Evolutionary conservation across 1,140 invertebrate genomes (phyloP), one percentile per base, ranked within the genome.

Genomic region (Pissodes strobi): DNA sequence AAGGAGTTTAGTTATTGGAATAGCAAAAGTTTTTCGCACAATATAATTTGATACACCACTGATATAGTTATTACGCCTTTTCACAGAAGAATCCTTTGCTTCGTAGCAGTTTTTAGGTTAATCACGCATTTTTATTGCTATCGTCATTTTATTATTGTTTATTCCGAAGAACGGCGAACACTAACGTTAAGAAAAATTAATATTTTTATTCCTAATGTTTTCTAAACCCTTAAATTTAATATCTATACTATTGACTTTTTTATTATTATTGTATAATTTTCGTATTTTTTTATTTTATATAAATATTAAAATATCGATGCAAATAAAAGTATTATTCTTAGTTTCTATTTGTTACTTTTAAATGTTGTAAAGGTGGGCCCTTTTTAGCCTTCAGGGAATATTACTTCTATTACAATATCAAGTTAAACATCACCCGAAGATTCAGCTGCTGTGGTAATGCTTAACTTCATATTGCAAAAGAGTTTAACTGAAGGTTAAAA

Each of bases 291-390:
- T 21, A 53, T 53, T 53, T 53, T 53, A 38, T 53, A 53, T 53
- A 22, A 37, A 53, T 39, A 38, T 23, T 53, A 17, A 21, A 41
- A 41, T 41, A 38, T 53, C 3, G 18, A 53, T n/a, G 15, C 17
- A 38, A 34, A 15, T 21, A 38, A 38, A 53, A 53, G 51, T 53
- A 53, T 53, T 53, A 53, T 39, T 18, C 37, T 53, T 38, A 39
- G 17, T 53, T 53, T 25, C 27, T 53, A 53, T 53, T 53, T 53
- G 51, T 53, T 53, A 53, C 27, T 53, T 53, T 53, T 53, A 53
- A 37, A 53, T 53, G 51, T 53, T 53, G 37, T 38, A 53, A 38
- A 53, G 5, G 12, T 17, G 5, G 2, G 3, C 15, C 2, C 18
- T 41, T 17, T 5, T 5, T 41, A 1, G 17, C 17, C 38, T 41